These are phyloP conservation scores for Thera britannica DNA, from an alignment of 2,888 invertebrate genomes.

Conservation along the genomic window DNA sequence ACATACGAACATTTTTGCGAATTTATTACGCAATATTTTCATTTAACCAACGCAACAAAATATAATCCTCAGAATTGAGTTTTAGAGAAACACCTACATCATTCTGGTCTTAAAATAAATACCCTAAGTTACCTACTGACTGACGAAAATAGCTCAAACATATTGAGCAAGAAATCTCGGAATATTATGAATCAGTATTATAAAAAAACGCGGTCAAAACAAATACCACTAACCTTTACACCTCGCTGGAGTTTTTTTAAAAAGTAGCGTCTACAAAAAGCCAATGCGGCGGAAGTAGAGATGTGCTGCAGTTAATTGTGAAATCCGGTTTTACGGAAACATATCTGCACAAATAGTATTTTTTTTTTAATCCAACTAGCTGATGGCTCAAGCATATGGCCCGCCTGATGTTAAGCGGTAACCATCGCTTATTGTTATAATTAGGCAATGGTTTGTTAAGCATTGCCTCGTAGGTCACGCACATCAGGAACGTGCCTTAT, in stretches of 20 bases:
- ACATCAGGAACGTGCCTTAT: too few species aligned
- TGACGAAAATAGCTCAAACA: constrained; percentile 15
- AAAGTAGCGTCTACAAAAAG: constrained; percentile 57
- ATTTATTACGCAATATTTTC: too few species aligned
- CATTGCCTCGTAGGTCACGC: too few species aligned
- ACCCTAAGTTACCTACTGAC: neutral
- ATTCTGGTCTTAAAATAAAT: neutral
- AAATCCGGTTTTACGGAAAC: constrained; percentile 13
- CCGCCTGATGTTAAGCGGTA: too few species aligned
- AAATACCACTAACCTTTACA: constrained; percentile 60
- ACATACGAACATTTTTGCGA: too few species aligned
- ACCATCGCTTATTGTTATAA: too few species aligned
- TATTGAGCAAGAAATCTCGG: constrained; percentile 35
- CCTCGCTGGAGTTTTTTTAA: constrained; percentile 49
- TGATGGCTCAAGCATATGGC: too few species aligned
- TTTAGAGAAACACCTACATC: neutral
- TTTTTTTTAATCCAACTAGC: too few species aligned
- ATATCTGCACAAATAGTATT: too few species aligned
- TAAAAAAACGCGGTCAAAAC: constrained; percentile 47
- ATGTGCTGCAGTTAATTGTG: constrained; percentile 15
- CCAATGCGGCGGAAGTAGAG: constrained; percentile 35
- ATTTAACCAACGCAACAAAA: too few species aligned
- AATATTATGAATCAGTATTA: constrained; percentile 50
- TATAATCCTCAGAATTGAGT: too few species aligned
- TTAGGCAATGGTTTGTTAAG: too few species aligned